Evolutionary conservation across 2,888 invertebrate genomes (phyloP).

Genomic region (Leptopilina drosophilae): DNA sequence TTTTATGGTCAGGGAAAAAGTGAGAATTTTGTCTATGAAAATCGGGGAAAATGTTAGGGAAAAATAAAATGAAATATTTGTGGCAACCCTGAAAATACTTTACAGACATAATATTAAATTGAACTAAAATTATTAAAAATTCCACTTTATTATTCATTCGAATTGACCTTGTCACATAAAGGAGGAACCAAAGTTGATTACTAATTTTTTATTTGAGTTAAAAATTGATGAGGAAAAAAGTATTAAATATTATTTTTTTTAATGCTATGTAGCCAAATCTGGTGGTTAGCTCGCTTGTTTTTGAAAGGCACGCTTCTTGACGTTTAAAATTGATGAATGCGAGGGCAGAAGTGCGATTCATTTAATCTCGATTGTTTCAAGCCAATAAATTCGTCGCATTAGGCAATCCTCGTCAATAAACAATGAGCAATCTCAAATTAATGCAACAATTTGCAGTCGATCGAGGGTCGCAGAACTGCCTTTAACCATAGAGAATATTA

Average conservation of each 20-base stretch:
- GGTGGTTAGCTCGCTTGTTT: slow-evolving; percentile 2
- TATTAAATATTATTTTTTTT: slow-evolving; percentile 20
- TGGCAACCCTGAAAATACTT: no score
- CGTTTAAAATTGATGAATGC: slow-evolving; percentile 33
- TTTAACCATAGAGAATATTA: slow-evolving; percentile 65
- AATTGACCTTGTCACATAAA: not conserved
- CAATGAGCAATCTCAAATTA: slow-evolving; percentile 65
- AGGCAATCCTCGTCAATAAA: slow-evolving; percentile 57
- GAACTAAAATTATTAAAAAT: not conserved
- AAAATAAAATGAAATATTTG: no score
- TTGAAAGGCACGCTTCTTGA: slow-evolving; percentile 25
- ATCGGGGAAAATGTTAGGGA: no score
- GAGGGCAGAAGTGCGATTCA: slow-evolving; percentile 24
- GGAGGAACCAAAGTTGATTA: not conserved
- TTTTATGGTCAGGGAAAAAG: no score
- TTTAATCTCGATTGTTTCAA: slow-evolving; percentile 43
- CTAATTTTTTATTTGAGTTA: slow-evolving; percentile 21
- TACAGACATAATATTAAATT: not conserved
- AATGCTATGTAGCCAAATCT: slow-evolving; percentile 33
- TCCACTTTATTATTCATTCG: not conserved
- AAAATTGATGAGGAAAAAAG: not conserved
- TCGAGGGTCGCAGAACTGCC: slow-evolving; percentile 58
- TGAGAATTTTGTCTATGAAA: no score
- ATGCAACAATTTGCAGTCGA: slow-evolving; percentile 65
- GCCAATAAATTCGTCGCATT: slow-evolving; percentile 63